Base-by-base conservation (phyloP, 2,797 vertebrate species). In the Xenops minutus region DNA sequence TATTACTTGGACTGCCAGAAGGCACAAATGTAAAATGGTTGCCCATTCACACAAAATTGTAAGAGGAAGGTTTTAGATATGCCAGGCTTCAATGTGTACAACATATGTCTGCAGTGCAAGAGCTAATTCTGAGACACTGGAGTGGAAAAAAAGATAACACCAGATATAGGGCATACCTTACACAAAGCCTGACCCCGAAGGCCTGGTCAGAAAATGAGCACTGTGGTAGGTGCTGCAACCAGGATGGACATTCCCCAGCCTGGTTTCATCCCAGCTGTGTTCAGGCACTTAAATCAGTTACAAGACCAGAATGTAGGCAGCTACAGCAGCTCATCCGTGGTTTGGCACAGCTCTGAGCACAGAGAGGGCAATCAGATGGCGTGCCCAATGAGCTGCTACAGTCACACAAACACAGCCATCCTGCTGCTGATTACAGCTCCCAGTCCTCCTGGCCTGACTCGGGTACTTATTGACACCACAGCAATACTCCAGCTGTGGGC, bases 321-420 rank as follows among this genome's bases (percentile, higher is more conserved):
- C 9, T 34, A 17, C 44, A 78, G 39, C 22, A 58, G 62, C 46
- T 41, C 46, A 8, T 13, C 22, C 4, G 0, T 20, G 39, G 14
- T 41, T 68, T 64, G 66, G n/a, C 62, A 39, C 0, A 0, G 4
- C 32, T 81, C 10, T 5, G 77, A 67, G 69, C 12, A 41, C 13
- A 39, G 62, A 81, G 15, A 41, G 10, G 5, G 6, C 5, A 14
- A 15, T 16, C 49, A 48, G 14, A 13, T 21, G 32, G 24, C 23
- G 11, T 21, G 54, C 15, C 14, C 2, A 1, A 39, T 6, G 34
- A 78, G 44, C 49, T 22, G 29, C n/a, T 63, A 24, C n/a, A 44
- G 26, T 30, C 1, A 1, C 41, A 71, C 17, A 51, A 59, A 62
- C 32, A 51, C 29, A 51, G 36, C 13, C 1, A 0, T 43, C 39